Conservation (phyloP, 2,888 invertebrate genomes). For the Epinotia ramella region DNA sequence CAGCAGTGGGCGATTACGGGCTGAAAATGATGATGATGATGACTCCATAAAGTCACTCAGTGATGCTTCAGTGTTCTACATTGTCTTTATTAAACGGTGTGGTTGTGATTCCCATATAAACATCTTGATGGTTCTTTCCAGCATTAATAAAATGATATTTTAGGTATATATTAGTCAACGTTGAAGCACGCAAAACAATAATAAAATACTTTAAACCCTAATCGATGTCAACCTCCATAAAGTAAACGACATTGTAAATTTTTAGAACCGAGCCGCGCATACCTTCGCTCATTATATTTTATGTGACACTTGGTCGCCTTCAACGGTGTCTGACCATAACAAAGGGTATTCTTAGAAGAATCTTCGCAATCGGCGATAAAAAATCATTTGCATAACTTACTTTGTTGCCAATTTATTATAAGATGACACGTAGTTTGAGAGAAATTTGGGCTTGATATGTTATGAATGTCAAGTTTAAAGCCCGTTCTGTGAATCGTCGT, state of each 20-base stretch:
- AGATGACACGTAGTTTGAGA: conserved; percentile 49
- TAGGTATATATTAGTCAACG: neutral
- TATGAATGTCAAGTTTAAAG: conserved; percentile 25
- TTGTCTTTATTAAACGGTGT: too few species aligned
- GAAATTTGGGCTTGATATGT: conserved; percentile 31
- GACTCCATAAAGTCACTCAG: too few species aligned
- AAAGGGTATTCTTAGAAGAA: conserved; percentile 76
- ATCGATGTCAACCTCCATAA: conserved; percentile 63
- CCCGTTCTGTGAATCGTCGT: conserved; percentile 30
- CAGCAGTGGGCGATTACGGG: too few species aligned
- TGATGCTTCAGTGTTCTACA: too few species aligned
- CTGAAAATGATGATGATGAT: too few species aligned
- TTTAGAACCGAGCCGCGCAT: conserved; percentile 23
- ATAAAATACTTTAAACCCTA: conserved; percentile 30
- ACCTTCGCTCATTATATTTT: conserved; percentile 67
- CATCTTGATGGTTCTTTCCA: neutral
- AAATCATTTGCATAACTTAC: conserved; percentile 67
- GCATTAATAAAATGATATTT: neutral
- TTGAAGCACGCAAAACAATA: conserved; percentile 1
- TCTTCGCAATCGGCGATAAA: conserved; percentile 65
- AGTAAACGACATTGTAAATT: conserved; percentile 67
- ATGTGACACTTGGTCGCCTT: conserved; percentile 71
- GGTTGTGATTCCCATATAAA: too few species aligned
- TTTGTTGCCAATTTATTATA: conserved; percentile 56
- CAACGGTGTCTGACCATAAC: conserved; percentile 49